Base-by-base conservation (phyloP, 2,888 invertebrate genomes). In the Drosophila kanekoi region DNA sequence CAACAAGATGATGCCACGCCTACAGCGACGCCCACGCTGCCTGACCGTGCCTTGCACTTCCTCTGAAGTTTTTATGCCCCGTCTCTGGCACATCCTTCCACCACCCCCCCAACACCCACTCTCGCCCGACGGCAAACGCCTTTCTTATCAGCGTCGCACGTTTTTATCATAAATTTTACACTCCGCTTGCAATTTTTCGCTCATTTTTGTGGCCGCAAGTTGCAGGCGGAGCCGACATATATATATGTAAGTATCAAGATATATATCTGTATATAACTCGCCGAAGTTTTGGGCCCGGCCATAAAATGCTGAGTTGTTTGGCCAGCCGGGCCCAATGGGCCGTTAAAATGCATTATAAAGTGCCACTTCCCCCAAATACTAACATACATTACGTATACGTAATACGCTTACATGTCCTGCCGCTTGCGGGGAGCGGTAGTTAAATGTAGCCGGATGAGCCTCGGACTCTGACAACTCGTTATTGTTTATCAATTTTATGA, bases 161-260 rank as follows among this genome's bases (percentile, higher is more conserved):
- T 86, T 83, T 86, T 81, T 81, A 83, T 86, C 86, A 83, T 83
- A 86, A 86, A 83, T 86, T 86, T 86, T 81, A 83, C 82, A 82
- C 83, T 76, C 73, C 35, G 75, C 76, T 72, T 78, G 85, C 78
- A 86, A 79, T 85, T 75, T 79, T 72, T 70, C 68, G 67, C 68
- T 65, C 81, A 60, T 49, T 76, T 80, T 75, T 65, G 79, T 76
- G 84, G 70, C 64, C 59, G 62, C 54, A 57, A 72, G 44, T 59
- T 65, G 71, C 65, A 47, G 47, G 56, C 44, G 54, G 18, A 43
- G 44, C 43, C 56, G 47, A 57, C 28, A 62, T 35, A 44, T 16
- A 48, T 48, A 32, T n/a, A 38, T 48, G 40, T n/a, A 38, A 40
- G 40, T 38, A 37, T 23, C 28, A 16, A 45, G 38, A 13, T 28